A percentile compares a stretch with the other conserved stretches of the same genome.
phyloP scores from a whole-genome alignment of 2,888 invertebrate species.

The Pyrocoelia pectoralis region DNA sequence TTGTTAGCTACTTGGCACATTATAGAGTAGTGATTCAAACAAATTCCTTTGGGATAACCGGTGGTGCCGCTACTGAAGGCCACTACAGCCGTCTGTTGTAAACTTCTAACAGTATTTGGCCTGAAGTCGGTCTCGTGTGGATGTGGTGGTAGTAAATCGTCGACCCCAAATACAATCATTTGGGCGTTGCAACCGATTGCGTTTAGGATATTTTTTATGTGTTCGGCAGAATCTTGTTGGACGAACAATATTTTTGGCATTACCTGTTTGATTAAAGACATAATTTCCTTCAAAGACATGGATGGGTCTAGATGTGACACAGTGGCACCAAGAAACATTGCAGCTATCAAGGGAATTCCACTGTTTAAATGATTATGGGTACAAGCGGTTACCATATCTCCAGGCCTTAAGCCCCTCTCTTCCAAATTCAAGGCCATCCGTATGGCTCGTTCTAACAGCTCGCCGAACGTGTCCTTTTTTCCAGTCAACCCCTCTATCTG shows the following conservation, averaged over 20 bases:
- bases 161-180: conserved; percentile 5
- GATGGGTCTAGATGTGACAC: not conserved
- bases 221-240: not conserved
- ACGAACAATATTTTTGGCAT: conserved; percentile 11
- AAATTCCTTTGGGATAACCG: conserved; percentile 43
- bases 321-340: conserved; percentile 1
- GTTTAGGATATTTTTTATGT: not conserved
- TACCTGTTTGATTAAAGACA: not conserved
- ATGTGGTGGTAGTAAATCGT: no score
- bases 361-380: not conserved
- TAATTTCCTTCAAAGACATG: not conserved
- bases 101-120: conserved; percentile 21
- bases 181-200: not conserved
- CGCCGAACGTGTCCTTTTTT: not conserved
- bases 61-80: conserved; percentile 45
- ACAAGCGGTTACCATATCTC: not conserved
- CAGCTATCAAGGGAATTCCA: not conserved
- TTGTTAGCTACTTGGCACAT: conserved; percentile 16
- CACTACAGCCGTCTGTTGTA: conserved; percentile 34
- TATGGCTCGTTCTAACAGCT: not conserved
- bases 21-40: conserved; percentile 35
- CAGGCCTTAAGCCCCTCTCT: not conserved
- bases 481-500: conserved; percentile 13
- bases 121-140: conserved; percentile 32
- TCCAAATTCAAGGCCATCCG: conserved; percentile 1